phyloP scores from a whole-genome alignment of 2,888 invertebrate species.

The Oscheius onirici region DNA sequence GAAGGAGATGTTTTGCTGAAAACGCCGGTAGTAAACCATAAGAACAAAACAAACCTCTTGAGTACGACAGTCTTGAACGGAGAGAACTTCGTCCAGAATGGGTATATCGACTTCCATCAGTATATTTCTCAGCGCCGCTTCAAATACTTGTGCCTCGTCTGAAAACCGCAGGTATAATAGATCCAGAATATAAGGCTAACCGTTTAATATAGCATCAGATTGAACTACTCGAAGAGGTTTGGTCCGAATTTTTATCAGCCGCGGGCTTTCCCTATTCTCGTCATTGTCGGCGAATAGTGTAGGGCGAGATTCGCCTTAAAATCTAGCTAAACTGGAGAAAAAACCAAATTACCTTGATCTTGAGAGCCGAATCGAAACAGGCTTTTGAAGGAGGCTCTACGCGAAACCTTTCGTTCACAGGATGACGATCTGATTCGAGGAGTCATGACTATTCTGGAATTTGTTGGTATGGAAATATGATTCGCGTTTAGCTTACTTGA shows the following conservation, averaged over 20 bases:
- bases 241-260: neutral
- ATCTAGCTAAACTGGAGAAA: neutral
- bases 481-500: neutral
- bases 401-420: constrained; percentile 4
- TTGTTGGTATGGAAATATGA: neutral
- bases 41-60: neutral
- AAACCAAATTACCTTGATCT: neutral
- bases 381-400: constrained; percentile 9
- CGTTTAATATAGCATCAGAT: neutral
- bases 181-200: neutral
- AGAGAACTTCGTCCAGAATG: constrained; percentile 5
- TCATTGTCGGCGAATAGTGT: constrained; percentile 9
- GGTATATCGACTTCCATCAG: constrained; percentile 9
- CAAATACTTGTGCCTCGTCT: constrained; percentile 21
- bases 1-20: constrained; percentile 23
- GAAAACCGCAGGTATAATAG: neutral
- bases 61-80: constrained; percentile 4
- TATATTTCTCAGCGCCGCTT: neutral
- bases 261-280: constrained; percentile 1
- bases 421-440: constrained; percentile 9
- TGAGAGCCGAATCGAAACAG: neutral
- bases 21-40: neutral
- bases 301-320: neutral
- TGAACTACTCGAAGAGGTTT: neutral
- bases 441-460: constrained; percentile 18